Evolutionary conservation across 2,797 vertebrate species (phyloP).

Genomic region (Chelmon rostratus): DNA sequence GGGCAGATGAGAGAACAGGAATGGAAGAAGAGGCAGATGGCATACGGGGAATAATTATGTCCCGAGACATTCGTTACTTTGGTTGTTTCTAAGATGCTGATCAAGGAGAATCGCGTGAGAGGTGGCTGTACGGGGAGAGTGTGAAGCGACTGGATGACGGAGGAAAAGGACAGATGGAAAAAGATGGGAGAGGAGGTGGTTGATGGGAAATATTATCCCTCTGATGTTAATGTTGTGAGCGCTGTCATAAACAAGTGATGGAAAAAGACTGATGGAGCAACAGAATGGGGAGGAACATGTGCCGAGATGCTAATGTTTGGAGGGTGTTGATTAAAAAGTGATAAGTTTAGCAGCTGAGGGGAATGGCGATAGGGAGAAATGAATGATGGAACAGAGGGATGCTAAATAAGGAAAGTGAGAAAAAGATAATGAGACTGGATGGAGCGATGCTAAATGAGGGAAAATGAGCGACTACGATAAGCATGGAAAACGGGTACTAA

Average conservation of each 20-base stretch:
- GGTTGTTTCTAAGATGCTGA: constrained; percentile 61
- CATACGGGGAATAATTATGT: constrained; percentile 56
- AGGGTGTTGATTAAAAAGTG: constrained; percentile 61
- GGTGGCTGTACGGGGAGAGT: constrained; percentile 28
- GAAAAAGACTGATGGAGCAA: constrained; percentile 44
- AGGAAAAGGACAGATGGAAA: constrained; percentile 29
- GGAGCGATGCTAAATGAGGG: constrained; percentile 56
- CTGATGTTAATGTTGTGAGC: constrained; percentile 39
- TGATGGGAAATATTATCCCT: constrained; percentile 52
- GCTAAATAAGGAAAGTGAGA: constrained; percentile 51
- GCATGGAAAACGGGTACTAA: constrained; percentile 50
- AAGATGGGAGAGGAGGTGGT: constrained; percentile 29
- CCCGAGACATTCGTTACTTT: constrained; percentile 59
- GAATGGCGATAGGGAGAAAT: constrained; percentile 38
- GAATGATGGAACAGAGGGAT: constrained; percentile 41
- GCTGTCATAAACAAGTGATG: constrained; percentile 47
- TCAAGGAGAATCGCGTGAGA: constrained; percentile 47
- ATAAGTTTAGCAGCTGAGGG: constrained; percentile 45
- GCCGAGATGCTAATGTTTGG: constrained; percentile 48
- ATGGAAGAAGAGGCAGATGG: constrained; percentile 48
- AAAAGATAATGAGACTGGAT: constrained; percentile 61
- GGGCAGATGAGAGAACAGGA: constrained; percentile 23
- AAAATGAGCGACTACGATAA: constrained; percentile 48
- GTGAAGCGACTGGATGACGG: constrained; percentile 3
- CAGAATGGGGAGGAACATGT: constrained; percentile 27